These are phyloP conservation scores for Ceyx cyanopectus DNA, from an alignment of 2,113 vertebrate genomes.

Conservation along the genomic window DNA sequence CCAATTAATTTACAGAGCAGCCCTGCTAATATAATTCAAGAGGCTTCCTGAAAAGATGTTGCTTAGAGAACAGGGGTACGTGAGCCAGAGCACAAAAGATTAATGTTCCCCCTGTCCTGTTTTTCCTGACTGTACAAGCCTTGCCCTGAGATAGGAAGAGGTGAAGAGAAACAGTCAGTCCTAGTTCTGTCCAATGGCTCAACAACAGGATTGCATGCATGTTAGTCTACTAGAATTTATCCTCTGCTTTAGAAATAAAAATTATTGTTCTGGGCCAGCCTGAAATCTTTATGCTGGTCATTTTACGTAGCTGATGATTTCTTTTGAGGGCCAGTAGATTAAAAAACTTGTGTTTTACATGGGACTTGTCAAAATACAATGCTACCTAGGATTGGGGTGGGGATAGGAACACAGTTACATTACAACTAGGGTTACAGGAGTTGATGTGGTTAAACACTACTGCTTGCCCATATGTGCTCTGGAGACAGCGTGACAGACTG, in stretches of 20 bases:
- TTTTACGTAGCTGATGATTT: not conserved
- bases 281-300: not conserved
- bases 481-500: constrained; percentile 25
- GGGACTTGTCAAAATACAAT: not conserved
- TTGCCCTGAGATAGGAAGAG: not conserved
- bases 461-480: not conserved
- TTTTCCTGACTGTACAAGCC: not conserved
- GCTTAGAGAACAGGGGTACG: not conserved
- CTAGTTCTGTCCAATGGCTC: not conserved
- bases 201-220: not conserved
- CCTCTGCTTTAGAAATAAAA: not conserved
- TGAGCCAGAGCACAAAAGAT: not conserved
- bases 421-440: not conserved
- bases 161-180: not conserved
- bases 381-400: not conserved
- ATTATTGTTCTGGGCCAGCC: not conserved
- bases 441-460: not conserved
- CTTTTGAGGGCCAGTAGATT: not conserved
- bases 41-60: not conserved
- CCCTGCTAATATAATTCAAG: not conserved
- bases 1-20: not conserved
- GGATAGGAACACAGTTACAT: not conserved
- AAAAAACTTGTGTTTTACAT: not conserved
- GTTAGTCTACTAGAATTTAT: constrained; percentile 15
- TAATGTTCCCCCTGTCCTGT: not conserved